Evolutionary conservation across 2,888 invertebrate genomes (phyloP).

Genomic region (Nomada fucata): DNA sequence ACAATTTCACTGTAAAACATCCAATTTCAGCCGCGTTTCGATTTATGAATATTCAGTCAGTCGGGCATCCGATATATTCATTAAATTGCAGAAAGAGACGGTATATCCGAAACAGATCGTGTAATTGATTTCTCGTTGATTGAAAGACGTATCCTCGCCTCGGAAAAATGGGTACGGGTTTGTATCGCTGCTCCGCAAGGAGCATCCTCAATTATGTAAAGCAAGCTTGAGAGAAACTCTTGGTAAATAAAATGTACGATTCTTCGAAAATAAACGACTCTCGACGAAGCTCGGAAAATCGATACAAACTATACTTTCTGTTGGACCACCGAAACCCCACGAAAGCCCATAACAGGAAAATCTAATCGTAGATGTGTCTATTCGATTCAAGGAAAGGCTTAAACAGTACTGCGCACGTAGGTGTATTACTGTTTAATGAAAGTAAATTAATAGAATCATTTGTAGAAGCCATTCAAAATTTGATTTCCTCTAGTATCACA

Average conservation of each 20-base stretch:
- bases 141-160: conserved; percentile 36
- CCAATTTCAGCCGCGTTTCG: conserved; percentile 2
- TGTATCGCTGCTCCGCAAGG: conserved; percentile 24
- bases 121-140: conserved; percentile 64
- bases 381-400: too few species aligned
- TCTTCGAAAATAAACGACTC: neutral
- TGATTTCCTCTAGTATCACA: too few species aligned
- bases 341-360: neutral
- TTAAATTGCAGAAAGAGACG: conserved; percentile 51
- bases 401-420: too few species aligned
- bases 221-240: conserved; percentile 2
- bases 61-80: conserved; percentile 39
- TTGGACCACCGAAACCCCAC: neutral
- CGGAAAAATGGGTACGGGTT: conserved; percentile 19
- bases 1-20: conserved; percentile 26
- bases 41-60: conserved; percentile 55
- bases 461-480: too few species aligned
- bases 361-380: neutral
- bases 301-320: neutral
- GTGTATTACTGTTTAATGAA: too few species aligned
- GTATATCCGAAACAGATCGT: conserved; percentile 59
- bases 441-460: too few species aligned
- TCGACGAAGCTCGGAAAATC: neutral
- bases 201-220: conserved; percentile 38
- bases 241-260: conserved; percentile 31